Evolutionary conservation across 2,113 vertebrate genomes (phyloP), one percentile per base, ranked within the genome.

Genomic region (Spermophilus dauricus): DNA sequence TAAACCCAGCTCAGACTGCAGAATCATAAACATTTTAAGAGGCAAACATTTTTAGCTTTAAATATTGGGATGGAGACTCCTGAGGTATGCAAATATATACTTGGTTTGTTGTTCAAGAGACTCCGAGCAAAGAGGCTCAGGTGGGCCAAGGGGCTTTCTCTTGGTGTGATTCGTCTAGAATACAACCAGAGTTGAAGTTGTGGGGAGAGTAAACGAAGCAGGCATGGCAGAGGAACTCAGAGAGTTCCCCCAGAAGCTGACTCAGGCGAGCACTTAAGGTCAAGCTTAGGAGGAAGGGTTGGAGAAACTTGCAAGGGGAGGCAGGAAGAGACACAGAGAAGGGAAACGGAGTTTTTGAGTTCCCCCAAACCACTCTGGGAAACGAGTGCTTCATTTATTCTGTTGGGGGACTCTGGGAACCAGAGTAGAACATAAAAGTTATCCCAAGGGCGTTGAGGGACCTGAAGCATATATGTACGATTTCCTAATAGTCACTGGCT

Each of bases 391-490:
- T 81, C 13, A 22, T 45, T 85, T 10, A 24, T 30, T 72, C 37
- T 63, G 9, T 1, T 37, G 80, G 63, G 82, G 48, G n/a, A 12
- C 32, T 75, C 45, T 10, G 30, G 53, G 63, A 75, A 48, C 17
- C 22, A 0, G 1, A 13, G 42, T 0, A 20, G 17, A 81, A 58
- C 22, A 48, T 1, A 1, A 1, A 5, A 48, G n/a, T 32, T 18
- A 58, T 8, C 32, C 20, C 65, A 84, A n/a, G 16, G 26, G 20
- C 85, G 17, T 17, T 0, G 2, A 67, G 51, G 67, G 65, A 6
- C 34, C 83, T 37, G 48, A 63, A 22, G 5, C 10, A 63, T 32
- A 72, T 72, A 63, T 3, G 28, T 2, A 5, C n/a, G 10, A 34
- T 73, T 87, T 90, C 67, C 67, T 32, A 6, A n/a, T 8, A 39